These are phyloP conservation scores for Gryllus longicercus DNA, from an alignment of 2,888 invertebrate genomes.

Conservation along the genomic window DNA sequence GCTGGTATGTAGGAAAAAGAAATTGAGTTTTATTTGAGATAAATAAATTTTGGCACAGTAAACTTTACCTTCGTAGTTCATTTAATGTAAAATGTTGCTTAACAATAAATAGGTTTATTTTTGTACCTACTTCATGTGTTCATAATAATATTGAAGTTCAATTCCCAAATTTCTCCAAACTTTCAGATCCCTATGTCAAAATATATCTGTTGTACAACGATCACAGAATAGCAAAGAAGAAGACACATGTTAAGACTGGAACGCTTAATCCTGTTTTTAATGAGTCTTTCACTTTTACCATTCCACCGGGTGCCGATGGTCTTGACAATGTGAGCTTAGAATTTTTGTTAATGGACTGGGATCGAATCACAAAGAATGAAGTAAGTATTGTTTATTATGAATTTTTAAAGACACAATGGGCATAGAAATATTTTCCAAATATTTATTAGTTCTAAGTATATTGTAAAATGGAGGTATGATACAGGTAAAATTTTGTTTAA, in stretches of 20 bases:
- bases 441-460: background rate
- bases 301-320: conserved; percentile 75
- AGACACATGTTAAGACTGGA: conserved; percentile 97
- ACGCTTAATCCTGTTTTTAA: conserved; percentile 98
- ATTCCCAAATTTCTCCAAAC: background rate
- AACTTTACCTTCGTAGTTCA: too few relatives aligned
- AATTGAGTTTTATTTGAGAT: background rate
- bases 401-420: background rate
- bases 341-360: conserved; percentile 91
- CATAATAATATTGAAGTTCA: background rate
- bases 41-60: background rate
- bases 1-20: conserved; percentile 54
- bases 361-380: conserved; percentile 97
- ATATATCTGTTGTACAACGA: conserved; percentile 95
- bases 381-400: conserved; percentile 48
- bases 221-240: conserved; percentile 97
- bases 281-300: conserved; percentile 97
- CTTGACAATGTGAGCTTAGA: conserved; percentile 82
- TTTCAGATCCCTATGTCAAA: conserved; percentile 89
- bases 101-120: too few relatives aligned
- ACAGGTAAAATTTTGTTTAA: background rate
- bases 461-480: background rate
- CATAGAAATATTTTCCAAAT: background rate
- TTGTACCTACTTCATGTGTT: too few relatives aligned
- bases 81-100: too few relatives aligned